These are phyloP conservation scores for Alca torda DNA, from an alignment of 2,797 vertebrate species.

Conservation along the genomic window DNA sequence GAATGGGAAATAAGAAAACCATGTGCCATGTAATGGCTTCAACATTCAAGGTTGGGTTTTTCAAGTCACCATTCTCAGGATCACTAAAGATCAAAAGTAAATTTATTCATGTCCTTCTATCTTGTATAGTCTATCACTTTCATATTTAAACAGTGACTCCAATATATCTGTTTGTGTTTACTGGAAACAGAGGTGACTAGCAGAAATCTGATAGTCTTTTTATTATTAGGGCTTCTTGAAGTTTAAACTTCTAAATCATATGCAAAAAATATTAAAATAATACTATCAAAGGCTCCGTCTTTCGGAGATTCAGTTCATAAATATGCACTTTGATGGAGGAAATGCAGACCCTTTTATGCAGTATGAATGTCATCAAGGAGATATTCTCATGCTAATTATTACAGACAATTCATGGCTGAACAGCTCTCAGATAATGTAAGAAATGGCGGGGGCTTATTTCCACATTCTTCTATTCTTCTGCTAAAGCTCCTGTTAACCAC, in stretches of 20 bases:
- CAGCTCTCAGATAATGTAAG: slow-evolving; percentile 53
- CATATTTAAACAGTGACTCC: slow-evolving; percentile 26
- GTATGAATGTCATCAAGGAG: slow-evolving; percentile 74
- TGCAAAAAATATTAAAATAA: slow-evolving; percentile 72
- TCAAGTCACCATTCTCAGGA: background rate
- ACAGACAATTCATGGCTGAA: slow-evolving; percentile 68
- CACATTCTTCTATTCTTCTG: slow-evolving; percentile 14
- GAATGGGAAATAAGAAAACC: background rate
- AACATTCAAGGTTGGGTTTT: background rate
- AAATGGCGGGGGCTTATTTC: slow-evolving; percentile 20
- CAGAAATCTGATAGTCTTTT: slow-evolving; percentile 35
- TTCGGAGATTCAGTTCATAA: slow-evolving; percentile 66
- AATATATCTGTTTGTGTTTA: slow-evolving; percentile 51
- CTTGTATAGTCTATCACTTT: slow-evolving; percentile 2
- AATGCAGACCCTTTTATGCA: slow-evolving; percentile 68
- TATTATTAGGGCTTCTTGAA: slow-evolving; percentile 53
- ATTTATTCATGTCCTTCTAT: slow-evolving; percentile 21
- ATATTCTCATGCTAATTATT: slow-evolving; percentile 77
- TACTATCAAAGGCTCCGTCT: slow-evolving; percentile 53
- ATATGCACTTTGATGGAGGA: slow-evolving; percentile 74
- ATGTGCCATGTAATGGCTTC: background rate
- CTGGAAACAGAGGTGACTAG: background rate
- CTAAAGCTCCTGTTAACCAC: slow-evolving; percentile 14
- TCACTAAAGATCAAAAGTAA: slow-evolving; percentile 40
- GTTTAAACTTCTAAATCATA: slow-evolving; percentile 55